Percentiles rank a stretch among this genome's conserved stretches.
Evolutionary conservation across 2,888 invertebrate genomes (phyloP).

Genomic region (Fragum whitleyi): DNA sequence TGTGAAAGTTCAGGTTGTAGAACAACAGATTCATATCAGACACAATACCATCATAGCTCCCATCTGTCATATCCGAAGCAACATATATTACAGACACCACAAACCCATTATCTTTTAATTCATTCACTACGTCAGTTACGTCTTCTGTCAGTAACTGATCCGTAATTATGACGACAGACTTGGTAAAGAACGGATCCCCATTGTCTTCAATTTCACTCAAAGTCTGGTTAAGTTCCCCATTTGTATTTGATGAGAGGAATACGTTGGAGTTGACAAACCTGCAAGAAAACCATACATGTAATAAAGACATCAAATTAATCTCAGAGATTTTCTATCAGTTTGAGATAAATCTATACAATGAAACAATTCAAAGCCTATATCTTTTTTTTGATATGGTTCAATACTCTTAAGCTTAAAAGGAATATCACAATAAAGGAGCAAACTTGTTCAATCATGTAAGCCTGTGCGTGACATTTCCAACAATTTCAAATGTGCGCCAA

Average conservation of each 20-base stretch:
- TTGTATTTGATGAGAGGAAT: not conserved
- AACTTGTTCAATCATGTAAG: no score
- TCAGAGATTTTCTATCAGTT: no score
- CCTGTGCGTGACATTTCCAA: no score
- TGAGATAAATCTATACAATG: no score
- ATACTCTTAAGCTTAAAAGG: no score
- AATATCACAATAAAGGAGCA: no score
- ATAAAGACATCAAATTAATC: not conserved
- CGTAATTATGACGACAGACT: conserved; percentile 34
- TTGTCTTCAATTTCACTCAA: no score
- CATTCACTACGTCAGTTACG: not conserved
- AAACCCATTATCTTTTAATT: conserved; percentile 17
- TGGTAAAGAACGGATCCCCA: conserved; percentile 17
- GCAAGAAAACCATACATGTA: not conserved
- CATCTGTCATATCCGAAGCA: conserved; percentile 19
- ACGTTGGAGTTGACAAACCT: not conserved
- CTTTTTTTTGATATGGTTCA: no score
- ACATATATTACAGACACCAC: conserved; percentile 35
- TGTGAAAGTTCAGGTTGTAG: conserved; percentile 25
- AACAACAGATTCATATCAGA: conserved; percentile 33
- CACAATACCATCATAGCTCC: conserved; percentile 19
- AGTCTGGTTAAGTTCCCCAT: no score
- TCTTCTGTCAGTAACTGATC: conserved; percentile 2
- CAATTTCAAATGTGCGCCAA: no score
- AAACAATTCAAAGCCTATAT: no score